Conservation (phyloP, 2,113 vertebrate species). For the Labrus mixtus region DNA sequence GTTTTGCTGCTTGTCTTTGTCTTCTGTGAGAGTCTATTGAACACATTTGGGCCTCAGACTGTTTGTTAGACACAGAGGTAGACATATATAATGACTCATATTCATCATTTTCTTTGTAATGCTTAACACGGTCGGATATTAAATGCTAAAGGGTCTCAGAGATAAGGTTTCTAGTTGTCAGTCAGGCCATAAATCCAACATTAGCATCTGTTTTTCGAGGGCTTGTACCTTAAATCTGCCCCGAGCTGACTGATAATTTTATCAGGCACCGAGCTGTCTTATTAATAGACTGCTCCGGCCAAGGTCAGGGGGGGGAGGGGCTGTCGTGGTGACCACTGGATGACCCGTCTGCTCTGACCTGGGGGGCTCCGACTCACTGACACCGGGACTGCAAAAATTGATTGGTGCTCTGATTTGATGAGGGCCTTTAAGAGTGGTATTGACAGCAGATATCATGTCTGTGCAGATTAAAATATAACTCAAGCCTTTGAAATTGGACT, state of each 20-base stretch:
- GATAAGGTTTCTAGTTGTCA: too few relatives aligned
- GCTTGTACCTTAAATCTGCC: background rate
- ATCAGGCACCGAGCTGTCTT: constrained; percentile 22
- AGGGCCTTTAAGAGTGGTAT: constrained; percentile 18
- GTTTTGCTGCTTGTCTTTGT: too few relatives aligned
- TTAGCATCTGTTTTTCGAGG: background rate
- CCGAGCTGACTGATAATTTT: background rate
- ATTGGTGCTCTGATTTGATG: constrained; percentile 26
- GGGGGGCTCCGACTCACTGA: constrained; percentile 28
- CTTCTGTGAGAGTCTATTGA: too few relatives aligned
- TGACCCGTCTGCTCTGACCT: constrained; percentile 33
- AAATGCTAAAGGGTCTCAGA: too few relatives aligned
- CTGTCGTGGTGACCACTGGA: constrained; percentile 45
- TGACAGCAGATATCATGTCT: constrained; percentile 15
- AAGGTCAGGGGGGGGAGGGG: constrained; percentile 37
- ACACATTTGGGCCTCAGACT: too few relatives aligned
- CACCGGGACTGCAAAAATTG: constrained; percentile 12
- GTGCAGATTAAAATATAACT: background rate
- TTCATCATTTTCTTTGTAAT: too few relatives aligned
- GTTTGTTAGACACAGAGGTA: too few relatives aligned
- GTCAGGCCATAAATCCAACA: too few relatives aligned
- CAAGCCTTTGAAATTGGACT: constrained; percentile 24
- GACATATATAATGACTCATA: too few relatives aligned
- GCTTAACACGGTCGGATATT: too few relatives aligned
- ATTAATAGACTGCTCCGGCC: constrained; percentile 28